phyloP scores from a whole-genome alignment of 92 coral and sea anemone genomes.

The Pocillopora meandrina region DNA sequence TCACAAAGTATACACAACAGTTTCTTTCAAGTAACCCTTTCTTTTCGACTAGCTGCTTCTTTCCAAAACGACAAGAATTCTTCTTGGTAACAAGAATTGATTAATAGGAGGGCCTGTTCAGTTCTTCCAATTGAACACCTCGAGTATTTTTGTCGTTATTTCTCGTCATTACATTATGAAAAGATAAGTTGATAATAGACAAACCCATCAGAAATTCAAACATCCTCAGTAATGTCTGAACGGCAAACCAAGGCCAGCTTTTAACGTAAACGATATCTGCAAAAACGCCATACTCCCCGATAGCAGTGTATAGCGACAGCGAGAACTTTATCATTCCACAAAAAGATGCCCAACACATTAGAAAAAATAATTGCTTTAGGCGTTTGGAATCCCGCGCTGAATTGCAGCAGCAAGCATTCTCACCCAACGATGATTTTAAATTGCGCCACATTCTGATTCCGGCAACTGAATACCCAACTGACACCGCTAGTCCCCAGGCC shows the following conservation, averaged over 20 bases:
- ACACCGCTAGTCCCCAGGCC: constrained; percentile 70
- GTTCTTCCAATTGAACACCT: no score
- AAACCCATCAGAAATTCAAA: constrained; percentile 17
- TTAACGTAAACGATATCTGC: constrained; percentile 33
- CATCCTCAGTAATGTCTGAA: constrained; percentile 24
- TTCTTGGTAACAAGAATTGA: no score
- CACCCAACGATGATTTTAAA: constrained; percentile 53
- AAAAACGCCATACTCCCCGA: constrained; percentile 41
- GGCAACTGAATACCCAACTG: constrained; percentile 65
- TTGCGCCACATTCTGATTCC: constrained; percentile 65
- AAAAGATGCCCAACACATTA: constrained; percentile 59
- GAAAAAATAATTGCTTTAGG: constrained; percentile 49
- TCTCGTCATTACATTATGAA: background rate
- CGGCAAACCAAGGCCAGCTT: constrained; percentile 47
- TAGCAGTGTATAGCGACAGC: constrained; percentile 63
- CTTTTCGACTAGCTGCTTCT: no score
- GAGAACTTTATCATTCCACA: constrained; percentile 61
- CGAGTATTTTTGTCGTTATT: no score
- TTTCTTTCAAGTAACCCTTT: no score
- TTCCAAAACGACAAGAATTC: no score
- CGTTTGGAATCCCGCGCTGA: constrained; percentile 44
- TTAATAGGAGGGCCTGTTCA: no score
- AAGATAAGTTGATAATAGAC: constrained; percentile 12
- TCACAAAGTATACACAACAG: no score
- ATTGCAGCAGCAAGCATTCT: constrained; percentile 15